Percentiles rank a stretch among this genome's conserved stretches.
Conservation (phyloP, 2,797 vertebrate species). For the Microctenopoma steveboyesi region DNA sequence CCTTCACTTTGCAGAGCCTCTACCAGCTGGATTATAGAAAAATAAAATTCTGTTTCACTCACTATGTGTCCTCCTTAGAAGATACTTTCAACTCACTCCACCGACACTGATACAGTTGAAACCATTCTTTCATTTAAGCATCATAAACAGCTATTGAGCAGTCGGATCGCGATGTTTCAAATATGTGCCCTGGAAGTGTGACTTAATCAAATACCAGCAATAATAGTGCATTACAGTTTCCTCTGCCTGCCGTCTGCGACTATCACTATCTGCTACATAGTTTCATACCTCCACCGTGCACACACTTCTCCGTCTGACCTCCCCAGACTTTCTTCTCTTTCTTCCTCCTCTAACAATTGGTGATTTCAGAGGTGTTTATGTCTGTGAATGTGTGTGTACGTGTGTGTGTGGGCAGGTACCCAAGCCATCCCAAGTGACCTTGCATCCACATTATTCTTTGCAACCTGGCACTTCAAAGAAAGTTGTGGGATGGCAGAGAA, state of each 20-base stretch:
- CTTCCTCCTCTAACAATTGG: slow-evolving; percentile 14
- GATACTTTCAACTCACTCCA: slow-evolving; percentile 7
- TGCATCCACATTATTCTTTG: slow-evolving; percentile 79
- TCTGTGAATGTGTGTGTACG: slow-evolving; percentile 27
- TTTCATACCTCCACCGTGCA: slow-evolving; percentile 14
- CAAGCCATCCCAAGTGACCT: slow-evolving; percentile 78
- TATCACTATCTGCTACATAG: not conserved
- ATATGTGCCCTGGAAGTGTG: slow-evolving; percentile 12
- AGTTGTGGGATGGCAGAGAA: slow-evolving; percentile 60
- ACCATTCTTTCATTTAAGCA: not conserved
- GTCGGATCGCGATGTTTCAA: slow-evolving; percentile 14
- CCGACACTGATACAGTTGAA: not conserved
- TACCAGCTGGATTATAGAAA: slow-evolving; percentile 13
- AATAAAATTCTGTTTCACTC: slow-evolving; percentile 13
- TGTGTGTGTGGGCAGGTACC: slow-evolving; percentile 54
- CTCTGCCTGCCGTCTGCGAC: slow-evolving; percentile 5
- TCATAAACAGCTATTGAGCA: slow-evolving; percentile 19
- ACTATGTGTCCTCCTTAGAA: slow-evolving; percentile 7
- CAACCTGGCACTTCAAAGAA: slow-evolving; percentile 74
- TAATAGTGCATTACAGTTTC: slow-evolving; percentile 23
- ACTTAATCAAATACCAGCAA: slow-evolving; percentile 21
- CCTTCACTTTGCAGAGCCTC: slow-evolving; percentile 36
- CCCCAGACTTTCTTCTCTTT: slow-evolving; percentile 11
- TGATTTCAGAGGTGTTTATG: slow-evolving; percentile 36
- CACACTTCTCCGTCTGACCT: slow-evolving; percentile 26